These are phyloP conservation scores for Leptopilina clavipes DNA, from an alignment of 1,140 invertebrate genomes.

Conservation along the genomic window DNA sequence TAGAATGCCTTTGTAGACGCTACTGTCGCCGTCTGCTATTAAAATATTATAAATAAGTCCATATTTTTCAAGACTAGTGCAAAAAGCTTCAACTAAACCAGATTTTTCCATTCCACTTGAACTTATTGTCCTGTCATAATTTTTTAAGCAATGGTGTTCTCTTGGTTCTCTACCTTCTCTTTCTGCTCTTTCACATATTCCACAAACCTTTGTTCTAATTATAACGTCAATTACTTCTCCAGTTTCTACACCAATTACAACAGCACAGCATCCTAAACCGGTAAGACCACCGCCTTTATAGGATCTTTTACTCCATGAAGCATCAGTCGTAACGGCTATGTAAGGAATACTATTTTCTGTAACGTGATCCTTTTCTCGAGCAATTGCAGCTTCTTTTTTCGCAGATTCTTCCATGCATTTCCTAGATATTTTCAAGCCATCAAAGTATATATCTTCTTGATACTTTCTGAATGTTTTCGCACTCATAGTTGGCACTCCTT, in stretches of 20 bases:
- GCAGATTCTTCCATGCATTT: background rate
- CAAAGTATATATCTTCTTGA: background rate
- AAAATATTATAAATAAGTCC: background rate
- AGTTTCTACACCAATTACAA: slow-evolving; percentile 52
- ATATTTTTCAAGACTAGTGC: background rate
- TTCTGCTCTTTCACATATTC: slow-evolving; percentile 45
- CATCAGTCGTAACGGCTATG: slow-evolving; percentile 53
- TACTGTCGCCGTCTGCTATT: background rate
- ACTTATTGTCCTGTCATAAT: background rate
- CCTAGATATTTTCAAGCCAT: background rate
- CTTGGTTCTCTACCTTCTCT: background rate
- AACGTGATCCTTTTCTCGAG: background rate
- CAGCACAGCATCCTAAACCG: slow-evolving; percentile 58
- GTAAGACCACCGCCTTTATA: slow-evolving; percentile 54
- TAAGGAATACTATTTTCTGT: slow-evolving; percentile 43
- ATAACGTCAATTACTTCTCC: slow-evolving; percentile 56
- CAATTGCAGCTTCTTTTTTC: background rate
- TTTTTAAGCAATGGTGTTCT: background rate
- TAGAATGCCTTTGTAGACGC: too few species aligned
- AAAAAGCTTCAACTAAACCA: background rate
- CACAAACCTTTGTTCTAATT: slow-evolving; percentile 62
- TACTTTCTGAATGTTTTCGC: background rate
- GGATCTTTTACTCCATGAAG: slow-evolving; percentile 57
- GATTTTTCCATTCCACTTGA: background rate
- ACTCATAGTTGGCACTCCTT: background rate